A percentile compares a stretch with the other conserved stretches of the same genome.
phyloP scores from a whole-genome alignment of 1,140 invertebrate species.

The Drosophila novamexicana region DNA sequence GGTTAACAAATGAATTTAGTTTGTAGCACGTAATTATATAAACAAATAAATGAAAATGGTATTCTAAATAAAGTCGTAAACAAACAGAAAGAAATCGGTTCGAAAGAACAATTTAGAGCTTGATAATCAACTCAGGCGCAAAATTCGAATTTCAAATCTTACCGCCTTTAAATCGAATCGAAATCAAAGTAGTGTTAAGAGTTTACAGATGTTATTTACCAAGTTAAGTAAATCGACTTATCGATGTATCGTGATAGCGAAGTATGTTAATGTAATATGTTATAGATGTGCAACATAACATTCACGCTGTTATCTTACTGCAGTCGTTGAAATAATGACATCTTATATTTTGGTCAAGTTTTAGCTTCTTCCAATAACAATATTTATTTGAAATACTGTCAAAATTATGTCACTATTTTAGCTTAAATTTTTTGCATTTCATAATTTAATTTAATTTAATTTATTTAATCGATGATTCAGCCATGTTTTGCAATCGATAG shows the following conservation, averaged over 20 bases:
- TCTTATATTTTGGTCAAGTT: no score
- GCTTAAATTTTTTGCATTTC: background rate
- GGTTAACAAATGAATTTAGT: constrained; percentile 77
- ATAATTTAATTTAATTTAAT: background rate
- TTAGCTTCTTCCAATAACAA: no score
- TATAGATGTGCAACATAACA: background rate
- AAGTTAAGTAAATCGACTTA: background rate
- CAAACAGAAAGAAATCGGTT: constrained; percentile 36
- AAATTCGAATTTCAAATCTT: background rate
- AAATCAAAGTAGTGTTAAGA: background rate
- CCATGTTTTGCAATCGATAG: constrained; percentile 4
- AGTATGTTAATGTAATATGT: background rate
- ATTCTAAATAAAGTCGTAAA: constrained; percentile 79
- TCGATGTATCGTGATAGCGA: background rate
- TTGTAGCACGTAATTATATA: constrained; percentile 72
- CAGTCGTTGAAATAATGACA: no score
- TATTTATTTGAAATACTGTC: background rate
- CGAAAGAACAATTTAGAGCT: background rate
- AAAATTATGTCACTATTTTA: no score
- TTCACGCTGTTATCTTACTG: no score
- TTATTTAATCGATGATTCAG: background rate
- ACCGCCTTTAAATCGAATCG: background rate
- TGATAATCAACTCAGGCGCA: background rate
- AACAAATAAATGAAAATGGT: constrained; percentile 65
- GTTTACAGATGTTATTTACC: background rate